Base-by-base conservation (phyloP, 2,888 invertebrate species). In the Agrenia bidenticulata region DNA sequence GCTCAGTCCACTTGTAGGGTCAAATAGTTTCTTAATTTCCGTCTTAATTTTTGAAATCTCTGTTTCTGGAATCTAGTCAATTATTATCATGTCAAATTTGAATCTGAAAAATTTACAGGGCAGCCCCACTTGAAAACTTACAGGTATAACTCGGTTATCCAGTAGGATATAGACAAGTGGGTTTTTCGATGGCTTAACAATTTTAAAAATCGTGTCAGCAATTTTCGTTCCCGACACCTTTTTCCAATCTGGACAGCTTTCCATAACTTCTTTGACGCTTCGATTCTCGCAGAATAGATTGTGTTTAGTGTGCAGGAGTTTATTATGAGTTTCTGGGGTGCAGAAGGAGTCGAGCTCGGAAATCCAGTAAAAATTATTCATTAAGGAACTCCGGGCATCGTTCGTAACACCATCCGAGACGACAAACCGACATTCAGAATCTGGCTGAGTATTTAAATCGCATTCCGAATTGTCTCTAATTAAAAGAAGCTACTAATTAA, bases 291-390 rank as follows among this genome's bases (percentile, higher is more conserved):
- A 61, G 23, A 61, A 27, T 5, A 53, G 17, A 26, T 61, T 61
- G 21, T 61, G 61, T 13, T 9, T 21, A 19, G 17, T 61, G 4
- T 51, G 61, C 4, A 54, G 37, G 24, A 26, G 21, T 2, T 17
- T 23, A 19, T 61, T 53, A 26, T 61, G 61, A 21, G 53, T 61
- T 1, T 19, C n/a, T n/a, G 37, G 13, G 19, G 53, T 54, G 37
- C 61, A 61, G 23, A 61, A 61, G 26, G 50, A 50, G 54, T 61
- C 61, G 15, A 61, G 19, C 2, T 5, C 13, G n/a, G 53, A 5
- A 5, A 45, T 17, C 45, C 45, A 41, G 42, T 61, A 53, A 17
- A 41, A 53, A 24, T 61, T 32, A 24, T 37, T 61, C 53, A 61
- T 42, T 1, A 61, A n/a, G 1, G 61, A 61, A 24, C 61, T 61